A percentile compares a stretch with the other conserved stretches of the same genome.
Conservation (phyloP, 2,113 vertebrate genomes). For the Scomber scombrus region DNA sequence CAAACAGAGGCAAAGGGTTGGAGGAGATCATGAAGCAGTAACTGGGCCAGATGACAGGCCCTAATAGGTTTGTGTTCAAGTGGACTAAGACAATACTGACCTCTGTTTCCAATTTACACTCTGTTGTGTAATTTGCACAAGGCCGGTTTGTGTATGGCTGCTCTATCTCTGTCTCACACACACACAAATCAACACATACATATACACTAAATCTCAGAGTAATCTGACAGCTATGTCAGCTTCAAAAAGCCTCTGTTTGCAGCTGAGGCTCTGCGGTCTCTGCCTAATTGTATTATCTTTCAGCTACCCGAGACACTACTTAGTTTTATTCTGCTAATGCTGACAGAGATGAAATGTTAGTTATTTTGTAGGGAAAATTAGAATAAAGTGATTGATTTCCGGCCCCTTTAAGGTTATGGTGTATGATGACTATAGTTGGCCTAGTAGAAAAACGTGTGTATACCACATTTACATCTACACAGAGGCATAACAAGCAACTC, state of each 20-base stretch:
- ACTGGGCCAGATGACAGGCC: constrained; percentile 23
- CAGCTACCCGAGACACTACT: constrained; percentile 52
- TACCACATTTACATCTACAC: not conserved
- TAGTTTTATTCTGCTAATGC: constrained; percentile 27
- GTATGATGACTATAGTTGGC: not conserved
- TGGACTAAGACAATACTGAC: constrained; percentile 30
- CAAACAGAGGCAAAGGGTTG: not conserved
- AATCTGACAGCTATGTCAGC: constrained; percentile 62
- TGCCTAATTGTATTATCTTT: constrained; percentile 61
- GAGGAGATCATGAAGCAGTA: not conserved
- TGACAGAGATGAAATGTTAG: constrained; percentile 21
- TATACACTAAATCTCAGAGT: constrained; percentile 20
- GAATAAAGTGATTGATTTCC: not conserved
- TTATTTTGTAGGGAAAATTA: not conserved
- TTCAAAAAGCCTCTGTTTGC: constrained; percentile 48
- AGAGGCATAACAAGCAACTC: constrained; percentile 1
- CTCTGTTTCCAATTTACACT: constrained; percentile 24
- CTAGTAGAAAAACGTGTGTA: not conserved
- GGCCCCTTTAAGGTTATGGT: constrained; percentile 2
- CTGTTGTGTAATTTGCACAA: constrained; percentile 48
- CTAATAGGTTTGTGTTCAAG: constrained; percentile 47
- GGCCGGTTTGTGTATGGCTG: constrained; percentile 14
- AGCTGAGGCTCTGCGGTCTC: constrained; percentile 30
- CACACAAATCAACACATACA: constrained; percentile 26
- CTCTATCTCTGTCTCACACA: constrained; percentile 15